Conservation (phyloP, 2,797 vertebrate species). For the Amblyopsis hoosieri region DNA sequence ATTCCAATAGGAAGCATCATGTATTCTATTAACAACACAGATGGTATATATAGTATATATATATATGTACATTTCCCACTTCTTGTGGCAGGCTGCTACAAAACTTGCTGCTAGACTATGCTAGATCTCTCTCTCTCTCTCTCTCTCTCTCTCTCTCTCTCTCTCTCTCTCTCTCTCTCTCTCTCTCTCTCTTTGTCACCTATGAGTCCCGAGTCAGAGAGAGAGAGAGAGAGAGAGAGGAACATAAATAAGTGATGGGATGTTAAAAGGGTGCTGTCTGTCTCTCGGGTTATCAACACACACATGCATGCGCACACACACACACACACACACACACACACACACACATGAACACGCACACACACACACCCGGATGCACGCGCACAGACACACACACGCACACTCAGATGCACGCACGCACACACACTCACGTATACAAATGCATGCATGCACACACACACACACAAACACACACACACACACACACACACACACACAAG, state of each 20-base stretch:
- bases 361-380: not conserved
- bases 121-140: not conserved
- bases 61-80: too few relatives aligned
- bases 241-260: constrained; percentile 70
- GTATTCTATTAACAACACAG: too few relatives aligned
- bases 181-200: not conserved
- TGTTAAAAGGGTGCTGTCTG: constrained; percentile 60
- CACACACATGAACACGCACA: not conserved
- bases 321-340: constrained; percentile 10
- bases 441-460: constrained; percentile 2
- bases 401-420: not conserved
- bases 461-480: constrained; percentile 11
- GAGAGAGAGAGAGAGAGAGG: constrained; percentile 18
- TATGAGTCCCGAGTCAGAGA: constrained; percentile 2
- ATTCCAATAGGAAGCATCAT: too few relatives aligned
- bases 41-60: too few relatives aligned
- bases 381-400: not conserved
- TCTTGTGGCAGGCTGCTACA: too few relatives aligned
- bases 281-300: constrained; percentile 48
- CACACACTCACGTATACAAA: not conserved
- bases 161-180: not conserved
- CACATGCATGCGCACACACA: constrained; percentile 26
- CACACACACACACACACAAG: constrained; percentile 35
- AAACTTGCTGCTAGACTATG: too few relatives aligned
- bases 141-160: not conserved